phyloP scores from a whole-genome alignment of 2,888 invertebrate species.

The Agriotes lineatus region DNA sequence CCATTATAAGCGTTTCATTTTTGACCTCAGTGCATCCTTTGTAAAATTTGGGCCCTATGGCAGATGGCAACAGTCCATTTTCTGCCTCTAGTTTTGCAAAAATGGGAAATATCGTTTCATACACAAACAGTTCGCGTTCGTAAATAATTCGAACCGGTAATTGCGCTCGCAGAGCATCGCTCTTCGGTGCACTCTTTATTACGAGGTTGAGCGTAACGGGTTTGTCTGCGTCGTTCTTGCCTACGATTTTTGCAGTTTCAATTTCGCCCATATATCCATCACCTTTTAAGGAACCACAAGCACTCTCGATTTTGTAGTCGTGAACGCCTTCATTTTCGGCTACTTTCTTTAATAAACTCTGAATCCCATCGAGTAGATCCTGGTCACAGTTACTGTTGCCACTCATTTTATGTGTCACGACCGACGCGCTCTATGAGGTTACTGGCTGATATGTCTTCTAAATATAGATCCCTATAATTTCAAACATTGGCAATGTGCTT shows the following conservation, averaged over 20 bases:
- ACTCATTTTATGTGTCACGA: too few relatives aligned
- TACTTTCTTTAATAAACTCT: too few relatives aligned
- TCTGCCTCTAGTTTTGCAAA: slow-evolving; percentile 1
- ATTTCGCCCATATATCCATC: slow-evolving; percentile 11
- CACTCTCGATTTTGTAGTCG: not conserved
- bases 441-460: too few relatives aligned
- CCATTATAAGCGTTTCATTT: slow-evolving; percentile 51
- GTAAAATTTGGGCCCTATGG: slow-evolving; percentile 51
- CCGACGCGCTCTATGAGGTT: too few relatives aligned
- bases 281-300: not conserved
- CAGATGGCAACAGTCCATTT: not conserved
- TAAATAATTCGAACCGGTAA: not conserved
- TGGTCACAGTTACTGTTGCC: too few relatives aligned
- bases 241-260: not conserved
- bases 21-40: slow-evolving; percentile 25
- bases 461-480: too few relatives aligned
- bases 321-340: too few relatives aligned
- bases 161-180: slow-evolving; percentile 1
- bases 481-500: too few relatives aligned
- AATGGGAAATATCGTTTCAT: not conserved
- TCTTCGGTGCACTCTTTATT: slow-evolving; percentile 31
- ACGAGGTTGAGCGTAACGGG: slow-evolving; percentile 40
- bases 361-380: too few relatives aligned
- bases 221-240: slow-evolving; percentile 8
- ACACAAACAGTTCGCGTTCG: slow-evolving; percentile 15